Evolutionary conservation across 2,888 invertebrate genomes (phyloP).

Genomic region (Scaptomyza cyrtandrae): DNA sequence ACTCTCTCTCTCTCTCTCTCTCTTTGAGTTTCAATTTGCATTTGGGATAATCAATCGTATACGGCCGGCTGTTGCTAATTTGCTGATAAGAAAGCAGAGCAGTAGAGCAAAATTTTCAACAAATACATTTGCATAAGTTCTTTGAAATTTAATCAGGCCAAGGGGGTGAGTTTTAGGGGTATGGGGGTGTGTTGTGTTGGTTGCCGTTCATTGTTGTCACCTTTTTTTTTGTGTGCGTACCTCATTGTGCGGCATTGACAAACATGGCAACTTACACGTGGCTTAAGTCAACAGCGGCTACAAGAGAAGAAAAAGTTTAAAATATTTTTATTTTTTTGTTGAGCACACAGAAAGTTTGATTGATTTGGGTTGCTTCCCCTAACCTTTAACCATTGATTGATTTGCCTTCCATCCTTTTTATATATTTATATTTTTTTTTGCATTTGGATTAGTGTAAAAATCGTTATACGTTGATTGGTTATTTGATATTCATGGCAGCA

Average conservation of each 20-base stretch:
- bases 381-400: conserved; percentile 60
- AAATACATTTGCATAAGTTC: conserved; percentile 55
- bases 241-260: conserved; percentile 50
- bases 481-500: conserved; percentile 71
- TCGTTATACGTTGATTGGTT: conserved; percentile 69
- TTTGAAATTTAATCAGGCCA: conserved; percentile 33
- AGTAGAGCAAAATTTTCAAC: conserved; percentile 10
- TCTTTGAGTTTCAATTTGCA: conserved; percentile 66
- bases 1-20: not conserved
- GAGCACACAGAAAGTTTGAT: conserved; percentile 66
- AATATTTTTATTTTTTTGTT: conserved; percentile 49
- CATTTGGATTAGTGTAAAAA: conserved; percentile 67
- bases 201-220: conserved; percentile 44
- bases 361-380: conserved; percentile 62
- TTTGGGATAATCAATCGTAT: conserved; percentile 71
- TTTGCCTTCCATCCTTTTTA: conserved; percentile 31
- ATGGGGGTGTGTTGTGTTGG: conserved; percentile 1
- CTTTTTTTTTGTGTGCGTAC: conserved; percentile 37
- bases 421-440: conserved; percentile 33
- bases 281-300: conserved; percentile 62
- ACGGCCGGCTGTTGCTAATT: conserved; percentile 59
- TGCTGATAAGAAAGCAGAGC: conserved; percentile 48
- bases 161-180: conserved; percentile 38
- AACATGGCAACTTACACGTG: conserved; percentile 68
- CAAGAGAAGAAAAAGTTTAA: conserved; percentile 44